Percentiles rank a stretch among this genome's conserved stretches.
phyloP scores from a whole-genome alignment of 2,888 invertebrate genomes.

The Eupithecia abbreviata region DNA sequence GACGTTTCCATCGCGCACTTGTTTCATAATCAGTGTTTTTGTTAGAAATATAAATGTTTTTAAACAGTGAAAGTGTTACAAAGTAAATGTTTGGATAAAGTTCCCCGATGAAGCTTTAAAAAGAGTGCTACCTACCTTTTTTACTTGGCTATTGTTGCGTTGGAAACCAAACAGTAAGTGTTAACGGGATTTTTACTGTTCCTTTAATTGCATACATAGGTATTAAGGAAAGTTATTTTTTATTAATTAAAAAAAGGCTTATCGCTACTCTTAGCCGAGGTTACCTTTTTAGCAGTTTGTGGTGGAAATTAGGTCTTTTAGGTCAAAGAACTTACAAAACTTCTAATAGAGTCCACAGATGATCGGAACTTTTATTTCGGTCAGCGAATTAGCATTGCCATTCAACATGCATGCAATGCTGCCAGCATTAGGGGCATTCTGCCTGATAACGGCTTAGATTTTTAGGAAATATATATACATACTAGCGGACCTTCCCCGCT shows the following conservation, averaged over 20 bases:
- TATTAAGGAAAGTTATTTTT: neutral
- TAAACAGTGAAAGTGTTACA: neutral
- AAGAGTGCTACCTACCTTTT: neutral
- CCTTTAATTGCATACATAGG: neutral
- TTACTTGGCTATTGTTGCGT: neutral
- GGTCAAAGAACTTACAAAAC: no score
- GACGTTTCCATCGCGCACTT: constrained; percentile 45
- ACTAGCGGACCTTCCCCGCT: no score
- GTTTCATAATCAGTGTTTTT: neutral
- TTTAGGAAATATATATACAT: no score
- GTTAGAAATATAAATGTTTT: neutral
- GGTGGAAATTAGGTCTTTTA: no score
- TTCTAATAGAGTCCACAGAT: no score
- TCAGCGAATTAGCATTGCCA: no score
- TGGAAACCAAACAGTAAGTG: neutral
- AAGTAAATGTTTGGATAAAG: neutral
- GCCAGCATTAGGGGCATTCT: no score
- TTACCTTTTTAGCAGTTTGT: no score
- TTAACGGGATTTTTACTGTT: neutral
- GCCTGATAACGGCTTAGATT: no score
- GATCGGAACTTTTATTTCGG: no score
- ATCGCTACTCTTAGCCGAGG: no score
- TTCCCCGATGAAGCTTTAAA: neutral
- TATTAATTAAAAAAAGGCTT: neutral
- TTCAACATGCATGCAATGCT: no score